A percentile compares a stretch with the other conserved stretches of the same genome.
phyloP scores from a whole-genome alignment of 2,888 invertebrate species.

The Cheilosia impressa region DNA sequence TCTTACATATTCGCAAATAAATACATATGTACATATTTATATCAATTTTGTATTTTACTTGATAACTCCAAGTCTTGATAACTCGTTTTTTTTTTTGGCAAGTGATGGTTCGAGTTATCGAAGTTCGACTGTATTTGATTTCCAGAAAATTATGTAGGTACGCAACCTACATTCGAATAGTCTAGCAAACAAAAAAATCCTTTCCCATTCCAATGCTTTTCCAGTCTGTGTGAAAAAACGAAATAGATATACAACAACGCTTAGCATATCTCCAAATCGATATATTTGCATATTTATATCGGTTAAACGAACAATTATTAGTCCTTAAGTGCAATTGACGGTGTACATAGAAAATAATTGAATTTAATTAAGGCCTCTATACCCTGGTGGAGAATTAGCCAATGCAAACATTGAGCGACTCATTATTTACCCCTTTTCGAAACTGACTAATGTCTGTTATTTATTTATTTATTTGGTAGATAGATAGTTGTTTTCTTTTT shows the following conservation, averaged over 20 bases:
- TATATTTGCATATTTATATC: not conserved
- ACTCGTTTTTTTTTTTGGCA: too few species aligned
- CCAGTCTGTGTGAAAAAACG: too few species aligned
- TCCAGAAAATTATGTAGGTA: too few species aligned
- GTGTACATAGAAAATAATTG: constrained; percentile 36
- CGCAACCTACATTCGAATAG: too few species aligned
- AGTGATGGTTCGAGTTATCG: too few species aligned
- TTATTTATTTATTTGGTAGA: constrained; percentile 16
- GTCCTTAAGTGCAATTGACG: constrained; percentile 37
- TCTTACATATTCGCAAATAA: too few species aligned
- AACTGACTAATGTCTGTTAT: constrained; percentile 6
- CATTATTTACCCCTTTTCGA: constrained; percentile 12
- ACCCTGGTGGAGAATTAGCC: constrained; percentile 23
- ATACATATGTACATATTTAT: too few species aligned
- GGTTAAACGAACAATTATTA: constrained; percentile 34
- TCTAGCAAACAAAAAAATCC: too few species aligned
- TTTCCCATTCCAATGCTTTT: too few species aligned
- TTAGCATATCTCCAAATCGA: not conserved
- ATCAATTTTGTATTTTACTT: too few species aligned
- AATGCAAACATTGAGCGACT: constrained; percentile 27
- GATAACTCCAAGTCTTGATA: too few species aligned
- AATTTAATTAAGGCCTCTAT: constrained; percentile 32
- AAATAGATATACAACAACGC: not conserved
- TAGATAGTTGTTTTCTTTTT: not conserved
- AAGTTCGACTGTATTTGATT: too few species aligned